A percentile compares a stretch with the other conserved stretches of the same genome.
Evolutionary conservation across 2,113 vertebrate genomes (phyloP).

Genomic region (Hippocampus abdominalis): DNA sequence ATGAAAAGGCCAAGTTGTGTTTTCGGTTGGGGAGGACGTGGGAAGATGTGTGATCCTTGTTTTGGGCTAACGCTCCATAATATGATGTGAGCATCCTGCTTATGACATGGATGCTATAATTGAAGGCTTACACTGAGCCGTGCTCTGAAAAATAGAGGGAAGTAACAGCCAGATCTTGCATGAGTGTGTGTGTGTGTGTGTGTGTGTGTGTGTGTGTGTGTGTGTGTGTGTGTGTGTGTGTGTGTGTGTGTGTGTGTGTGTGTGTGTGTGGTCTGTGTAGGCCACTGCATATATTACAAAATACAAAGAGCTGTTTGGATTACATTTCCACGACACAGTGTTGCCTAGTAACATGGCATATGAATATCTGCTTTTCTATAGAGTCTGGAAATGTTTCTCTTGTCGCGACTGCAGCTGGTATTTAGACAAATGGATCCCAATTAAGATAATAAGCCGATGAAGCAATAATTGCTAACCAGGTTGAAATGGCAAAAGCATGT

Average conservation of each 20-base stretch:
- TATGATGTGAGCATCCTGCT: conserved; percentile 18
- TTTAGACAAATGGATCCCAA: not conserved
- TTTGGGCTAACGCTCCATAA: conserved; percentile 14
- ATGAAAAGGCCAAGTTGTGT: conserved; percentile 46
- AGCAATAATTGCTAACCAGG: not conserved
- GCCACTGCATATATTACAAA: not conserved
- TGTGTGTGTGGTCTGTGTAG: conserved; percentile 3
- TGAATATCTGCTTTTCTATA: conserved; percentile 10
- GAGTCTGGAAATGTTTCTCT: not conserved
- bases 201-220: conserved; percentile 8
- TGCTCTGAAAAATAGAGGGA: conserved; percentile 5
- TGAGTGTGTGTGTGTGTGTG: conserved; percentile 7
- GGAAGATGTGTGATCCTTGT: conserved; percentile 20
- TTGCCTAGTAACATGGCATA: conserved; percentile 38
- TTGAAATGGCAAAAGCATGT: not conserved
- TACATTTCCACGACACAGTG: conserved; percentile 12
- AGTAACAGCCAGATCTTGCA: not conserved
- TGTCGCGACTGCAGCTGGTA: not conserved
- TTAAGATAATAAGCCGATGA: not conserved
- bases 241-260: conserved; percentile 6
- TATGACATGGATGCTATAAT: conserved; percentile 24
- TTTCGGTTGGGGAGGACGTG: conserved; percentile 31
- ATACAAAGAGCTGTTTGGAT: conserved; percentile 6
- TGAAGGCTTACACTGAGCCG: not conserved
- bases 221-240: conserved; percentile 11